Base-by-base conservation (phyloP, 1,140 invertebrate species). In the Diorhabda elongata region DNA sequence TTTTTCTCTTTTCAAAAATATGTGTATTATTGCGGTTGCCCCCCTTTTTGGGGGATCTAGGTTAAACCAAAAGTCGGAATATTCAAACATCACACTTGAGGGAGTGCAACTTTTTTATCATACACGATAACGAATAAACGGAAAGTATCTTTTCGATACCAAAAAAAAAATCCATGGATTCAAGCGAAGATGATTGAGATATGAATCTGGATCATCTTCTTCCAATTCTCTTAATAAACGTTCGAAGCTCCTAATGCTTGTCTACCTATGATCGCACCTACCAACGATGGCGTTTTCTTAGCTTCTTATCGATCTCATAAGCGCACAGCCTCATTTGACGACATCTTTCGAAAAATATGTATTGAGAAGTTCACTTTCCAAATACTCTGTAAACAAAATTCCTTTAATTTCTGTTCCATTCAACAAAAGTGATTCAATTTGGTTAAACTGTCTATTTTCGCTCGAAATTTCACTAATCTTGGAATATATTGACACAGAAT, bases 281-380 rank as follows among this genome's bases (percentile, higher is more conserved):
- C 45, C 45, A 9, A 52, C 8, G 8, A 5, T 9, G 45, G 8
- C 8, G 8, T 9, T 6, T 52, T 52, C 45, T 52, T 9, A 52
- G 5, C 5, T 52, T 6, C 1, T 52, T 52, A 52, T 52, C 5
- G 5, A 52, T 6, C 45, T 52, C 8, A 5, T 52, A 52, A 52
- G 8, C 45, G 45, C 45, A 52, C 45, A 9, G 8, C 45, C 8
- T 52, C 8, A 52, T 52, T 52, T 9, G 45, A 52, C 45, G 45
- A 52, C 45, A 52, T 52, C 45, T 52, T 52, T 52, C 45, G 45
- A 52, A 52, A 9, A 52, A 52, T 52, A 52, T 52, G 45, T 52
- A 61, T 45, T 58, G 47, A 42, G 47, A 9, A 59, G 44, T 64
- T 62, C 44, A 64, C 47, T 57, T 71, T 66, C n/a, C n/a, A 26